A percentile compares a stretch with the other conserved stretches of the same genome.
phyloP scores from a whole-genome alignment of 2,113 vertebrate genomes.

The Spea bombifrons region DNA sequence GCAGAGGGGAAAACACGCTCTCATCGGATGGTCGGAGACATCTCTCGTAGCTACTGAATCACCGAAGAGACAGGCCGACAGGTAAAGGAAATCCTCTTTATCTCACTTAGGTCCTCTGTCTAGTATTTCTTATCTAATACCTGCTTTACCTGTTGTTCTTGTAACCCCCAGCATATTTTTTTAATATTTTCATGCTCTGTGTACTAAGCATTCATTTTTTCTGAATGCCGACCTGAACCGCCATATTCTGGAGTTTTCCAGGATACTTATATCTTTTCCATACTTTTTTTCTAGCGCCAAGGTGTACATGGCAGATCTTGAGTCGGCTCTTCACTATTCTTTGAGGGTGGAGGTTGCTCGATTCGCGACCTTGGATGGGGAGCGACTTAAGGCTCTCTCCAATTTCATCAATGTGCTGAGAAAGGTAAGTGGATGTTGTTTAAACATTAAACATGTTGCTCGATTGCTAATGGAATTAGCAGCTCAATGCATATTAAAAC shows the following conservation, averaged over 20 bases:
- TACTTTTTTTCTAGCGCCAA: slow-evolving; percentile 64
- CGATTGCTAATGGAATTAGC: too few species aligned
- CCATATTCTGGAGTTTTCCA: too few species aligned
- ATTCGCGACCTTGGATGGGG: slow-evolving; percentile 62
- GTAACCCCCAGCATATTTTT: too few species aligned
- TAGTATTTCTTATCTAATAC: too few species aligned
- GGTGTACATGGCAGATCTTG: slow-evolving; percentile 89
- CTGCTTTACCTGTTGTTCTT: too few species aligned
- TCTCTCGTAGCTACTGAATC: slow-evolving; percentile 50
- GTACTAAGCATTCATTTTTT: too few species aligned
- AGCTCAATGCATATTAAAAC: too few species aligned
- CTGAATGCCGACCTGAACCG: too few species aligned
- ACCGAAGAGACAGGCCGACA: slow-evolving; percentile 60
- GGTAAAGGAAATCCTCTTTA: slow-evolving; percentile 55
- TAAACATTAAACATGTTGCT: too few species aligned
- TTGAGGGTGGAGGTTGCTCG: slow-evolving; percentile 77
- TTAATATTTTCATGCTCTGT: too few species aligned
- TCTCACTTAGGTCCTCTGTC: background rate
- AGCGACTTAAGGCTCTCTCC: slow-evolving; percentile 68
- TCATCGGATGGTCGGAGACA: background rate
- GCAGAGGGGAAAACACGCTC: slow-evolving; percentile 60
- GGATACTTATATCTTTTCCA: background rate
- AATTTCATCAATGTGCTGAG: slow-evolving; percentile 71
- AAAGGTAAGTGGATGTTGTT: slow-evolving; percentile 70
- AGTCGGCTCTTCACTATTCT: slow-evolving; percentile 82